A percentile compares a stretch with the other conserved stretches of the same genome.
These are phyloP conservation scores for Aleiodes alternator DNA, from an alignment of 2,888 invertebrate genomes.

Conservation along the genomic window DNA sequence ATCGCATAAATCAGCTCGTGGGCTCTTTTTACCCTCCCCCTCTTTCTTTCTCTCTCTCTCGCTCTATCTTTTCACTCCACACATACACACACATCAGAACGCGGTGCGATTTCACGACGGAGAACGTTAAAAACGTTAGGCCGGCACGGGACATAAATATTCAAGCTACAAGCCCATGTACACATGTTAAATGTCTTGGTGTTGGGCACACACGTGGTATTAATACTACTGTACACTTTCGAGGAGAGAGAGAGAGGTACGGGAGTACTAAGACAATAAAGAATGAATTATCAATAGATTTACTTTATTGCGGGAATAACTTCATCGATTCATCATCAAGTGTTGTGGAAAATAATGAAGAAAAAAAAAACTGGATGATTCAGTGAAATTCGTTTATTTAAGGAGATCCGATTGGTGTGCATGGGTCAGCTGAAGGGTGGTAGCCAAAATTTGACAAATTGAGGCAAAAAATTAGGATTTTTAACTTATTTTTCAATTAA, in stretches of 20 bases:
- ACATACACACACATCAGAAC: conserved; percentile 60
- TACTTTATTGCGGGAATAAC: background rate
- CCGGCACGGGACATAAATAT: conserved; percentile 58
- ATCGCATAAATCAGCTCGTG: conserved; percentile 69
- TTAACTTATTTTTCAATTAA: too few relatives aligned
- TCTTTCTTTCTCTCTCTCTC: conserved; percentile 36
- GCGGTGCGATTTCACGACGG: conserved; percentile 51
- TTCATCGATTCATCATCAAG: conserved; percentile 2
- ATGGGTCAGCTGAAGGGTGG: too few relatives aligned
- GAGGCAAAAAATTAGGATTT: too few relatives aligned
- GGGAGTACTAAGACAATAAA: background rate
- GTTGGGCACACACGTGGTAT: conserved; percentile 37
- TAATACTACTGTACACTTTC: background rate
- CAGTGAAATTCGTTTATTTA: background rate
- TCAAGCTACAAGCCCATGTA: conserved; percentile 54
- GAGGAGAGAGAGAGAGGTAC: background rate
- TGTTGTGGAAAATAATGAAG: background rate
- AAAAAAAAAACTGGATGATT: background rate
- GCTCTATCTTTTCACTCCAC: too few relatives aligned
- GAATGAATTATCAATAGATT: conserved; percentile 21
- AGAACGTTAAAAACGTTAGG: conserved; percentile 67
- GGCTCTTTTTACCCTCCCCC: conserved; percentile 35
- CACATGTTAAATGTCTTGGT: conserved; percentile 63
- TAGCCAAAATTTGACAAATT: too few relatives aligned
- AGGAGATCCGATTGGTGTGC: too few relatives aligned